phyloP scores from a whole-genome alignment of 2,113 vertebrate genomes.

The Orthonyx spaldingii region DNA sequence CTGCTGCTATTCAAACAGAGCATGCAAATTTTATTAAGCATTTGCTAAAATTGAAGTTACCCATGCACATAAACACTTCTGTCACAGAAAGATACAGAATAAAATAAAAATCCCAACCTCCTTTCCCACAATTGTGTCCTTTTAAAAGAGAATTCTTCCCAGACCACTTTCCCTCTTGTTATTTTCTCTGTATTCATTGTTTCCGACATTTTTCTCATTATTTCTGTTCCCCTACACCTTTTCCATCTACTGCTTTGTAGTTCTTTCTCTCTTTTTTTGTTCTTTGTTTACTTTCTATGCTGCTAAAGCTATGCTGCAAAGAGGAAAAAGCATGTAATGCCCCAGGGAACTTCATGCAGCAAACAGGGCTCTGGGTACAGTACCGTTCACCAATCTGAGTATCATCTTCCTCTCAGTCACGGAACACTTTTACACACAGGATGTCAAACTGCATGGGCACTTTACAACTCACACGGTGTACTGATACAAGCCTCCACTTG shows the following conservation, averaged over 20 bases:
- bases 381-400: neutral
- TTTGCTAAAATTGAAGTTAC: neutral
- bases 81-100: neutral
- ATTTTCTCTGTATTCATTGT: neutral
- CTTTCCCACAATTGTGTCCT: neutral
- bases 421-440: neutral
- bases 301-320: neutral
- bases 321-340: neutral
- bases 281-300: neutral
- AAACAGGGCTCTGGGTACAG: neutral
- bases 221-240: neutral
- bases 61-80: neutral
- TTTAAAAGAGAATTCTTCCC: neutral
- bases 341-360: neutral
- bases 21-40: neutral
- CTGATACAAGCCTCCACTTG: neutral
- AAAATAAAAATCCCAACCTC: neutral
- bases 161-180: neutral
- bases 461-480: neutral
- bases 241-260: neutral
- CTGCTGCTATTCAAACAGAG: neutral
- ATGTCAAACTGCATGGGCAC: neutral
- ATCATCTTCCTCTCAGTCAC: neutral
- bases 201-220: neutral
- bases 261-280: neutral